Evolutionary conservation across 2,888 invertebrate genomes (phyloP).

Genomic region (Drosophila recens): DNA sequence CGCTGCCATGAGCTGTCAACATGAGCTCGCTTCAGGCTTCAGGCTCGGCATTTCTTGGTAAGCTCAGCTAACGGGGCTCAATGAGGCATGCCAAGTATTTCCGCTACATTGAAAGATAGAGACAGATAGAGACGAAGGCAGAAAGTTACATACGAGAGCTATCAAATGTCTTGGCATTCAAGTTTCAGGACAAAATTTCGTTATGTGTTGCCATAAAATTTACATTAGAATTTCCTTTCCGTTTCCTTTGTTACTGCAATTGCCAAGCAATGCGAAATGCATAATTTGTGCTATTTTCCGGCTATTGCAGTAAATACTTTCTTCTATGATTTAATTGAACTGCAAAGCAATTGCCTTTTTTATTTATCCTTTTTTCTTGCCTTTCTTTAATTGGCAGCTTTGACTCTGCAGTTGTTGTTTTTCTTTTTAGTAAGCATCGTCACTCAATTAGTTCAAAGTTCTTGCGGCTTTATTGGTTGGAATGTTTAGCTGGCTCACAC

Average conservation of each 20-base stretch:
- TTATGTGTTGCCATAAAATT: conserved; percentile 75
- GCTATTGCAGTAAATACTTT: conserved; percentile 43
- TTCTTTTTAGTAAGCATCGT: conserved; percentile 27
- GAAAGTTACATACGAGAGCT: conserved; percentile 3
- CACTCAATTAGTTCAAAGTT: conserved; percentile 68
- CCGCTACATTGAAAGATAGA: conserved; percentile 51
- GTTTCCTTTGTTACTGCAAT: conserved; percentile 44
- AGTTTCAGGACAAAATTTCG: conserved; percentile 39
- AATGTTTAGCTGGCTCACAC: conserved; percentile 31
- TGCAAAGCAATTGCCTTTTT: neutral
- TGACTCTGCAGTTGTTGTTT: conserved; percentile 7
- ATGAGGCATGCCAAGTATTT: conserved; percentile 79
- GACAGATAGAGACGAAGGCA: neutral
- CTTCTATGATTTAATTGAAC: conserved; percentile 1
- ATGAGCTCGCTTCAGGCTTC: conserved; percentile 37
- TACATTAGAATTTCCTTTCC: conserved; percentile 72
- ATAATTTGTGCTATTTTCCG: conserved; percentile 40
- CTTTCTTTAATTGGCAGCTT: conserved; percentile 50
- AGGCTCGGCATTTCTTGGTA: conserved; percentile 32
- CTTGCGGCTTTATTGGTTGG: conserved; percentile 48
- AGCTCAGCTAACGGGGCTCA: conserved; percentile 75
- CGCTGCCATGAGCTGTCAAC: conserved; percentile 74
- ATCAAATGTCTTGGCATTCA: conserved; percentile 44
- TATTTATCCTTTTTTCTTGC: neutral
- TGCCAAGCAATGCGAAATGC: conserved; percentile 13